Percentiles rank a stretch among this genome's conserved stretches.
Evolutionary conservation across 30 jellyfish, hydroid and myxozoan genomes (phyloP).

Genomic region (Pelagia noctiluca): DNA sequence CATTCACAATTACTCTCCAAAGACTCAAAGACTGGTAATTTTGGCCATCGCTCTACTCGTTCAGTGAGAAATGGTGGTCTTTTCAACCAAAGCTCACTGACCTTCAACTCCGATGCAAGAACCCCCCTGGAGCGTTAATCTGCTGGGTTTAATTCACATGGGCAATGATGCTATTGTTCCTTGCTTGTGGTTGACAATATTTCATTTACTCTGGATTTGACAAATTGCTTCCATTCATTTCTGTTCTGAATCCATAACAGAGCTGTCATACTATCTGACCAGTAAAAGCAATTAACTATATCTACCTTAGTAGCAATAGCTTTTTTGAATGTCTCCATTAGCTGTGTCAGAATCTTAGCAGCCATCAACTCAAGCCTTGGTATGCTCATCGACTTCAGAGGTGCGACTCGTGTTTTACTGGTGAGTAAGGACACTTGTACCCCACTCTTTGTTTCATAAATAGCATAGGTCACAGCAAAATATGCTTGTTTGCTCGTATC

Average conservation of each 20-base stretch:
- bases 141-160: constrained; percentile 59
- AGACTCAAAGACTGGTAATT: no score
- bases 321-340: constrained; percentile 32
- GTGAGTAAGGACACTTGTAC: not conserved
- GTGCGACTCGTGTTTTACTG: constrained; percentile 6
- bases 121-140: constrained; percentile 40
- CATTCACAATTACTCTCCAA: no score
- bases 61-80: no score
- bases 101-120: no score
- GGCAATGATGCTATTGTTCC: constrained; percentile 44
- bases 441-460: constrained; percentile 3
- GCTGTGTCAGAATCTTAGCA: no score
- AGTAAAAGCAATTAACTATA: constrained; percentile 23
- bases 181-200: constrained; percentile 12
- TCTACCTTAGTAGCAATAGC: constrained; percentile 13
- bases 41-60: no score
- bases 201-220: constrained; percentile 59
- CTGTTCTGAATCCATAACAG: constrained; percentile 32
- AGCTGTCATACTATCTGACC: constrained; percentile 54
- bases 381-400: constrained; percentile 1
- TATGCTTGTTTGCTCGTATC: not conserved
- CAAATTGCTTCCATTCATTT: constrained; percentile 56
- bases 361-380: constrained; percentile 24
- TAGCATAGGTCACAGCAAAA: not conserved
- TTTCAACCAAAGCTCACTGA: constrained; percentile 39